These are phyloP conservation scores for Premnoplex brunnescens DNA, from an alignment of 2,797 vertebrate genomes.

Conservation along the genomic window DNA sequence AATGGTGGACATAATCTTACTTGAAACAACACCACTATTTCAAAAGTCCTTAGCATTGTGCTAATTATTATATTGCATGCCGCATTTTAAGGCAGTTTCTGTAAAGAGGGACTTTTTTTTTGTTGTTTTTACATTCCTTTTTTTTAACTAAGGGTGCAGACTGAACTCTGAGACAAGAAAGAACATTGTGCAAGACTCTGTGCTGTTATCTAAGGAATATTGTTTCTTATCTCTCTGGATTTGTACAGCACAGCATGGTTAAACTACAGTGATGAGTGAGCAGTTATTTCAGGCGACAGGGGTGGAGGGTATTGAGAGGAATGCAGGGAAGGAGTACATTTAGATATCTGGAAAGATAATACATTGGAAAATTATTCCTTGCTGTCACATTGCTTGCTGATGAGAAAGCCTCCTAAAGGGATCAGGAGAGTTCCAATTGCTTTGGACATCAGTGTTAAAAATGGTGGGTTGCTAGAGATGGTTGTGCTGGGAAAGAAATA, in stretches of 20 bases:
- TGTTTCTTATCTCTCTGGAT: slow-evolving; percentile 54
- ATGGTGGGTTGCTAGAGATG: not conserved
- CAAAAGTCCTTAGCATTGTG: not conserved
- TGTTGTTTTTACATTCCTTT: not conserved
- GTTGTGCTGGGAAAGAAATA: not conserved
- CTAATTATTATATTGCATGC: not conserved
- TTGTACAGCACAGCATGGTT: slow-evolving; percentile 9
- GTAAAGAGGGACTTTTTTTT: not conserved
- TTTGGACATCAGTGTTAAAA: not conserved
- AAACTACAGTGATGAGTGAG: slow-evolving; percentile 61
- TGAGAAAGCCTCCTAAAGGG: not conserved
- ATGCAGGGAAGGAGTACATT: not conserved
- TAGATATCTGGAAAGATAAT: not conserved
- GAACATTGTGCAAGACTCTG: slow-evolving; percentile 49
- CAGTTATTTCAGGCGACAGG: slow-evolving; percentile 36
- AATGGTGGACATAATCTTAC: not conserved
- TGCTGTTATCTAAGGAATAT: slow-evolving; percentile 56
- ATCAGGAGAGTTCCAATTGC: not conserved
- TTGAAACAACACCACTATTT: not conserved
- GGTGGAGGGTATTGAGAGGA: slow-evolving; percentile 17
- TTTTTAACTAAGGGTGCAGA: slow-evolving; percentile 5
- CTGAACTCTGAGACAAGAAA: slow-evolving; percentile 62
- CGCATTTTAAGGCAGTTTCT: not conserved
- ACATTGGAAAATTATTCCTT: not conserved
- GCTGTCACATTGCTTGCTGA: not conserved